Conservation (phyloP, 1,140 invertebrate genomes). For the Calliphora vicina region DNA sequence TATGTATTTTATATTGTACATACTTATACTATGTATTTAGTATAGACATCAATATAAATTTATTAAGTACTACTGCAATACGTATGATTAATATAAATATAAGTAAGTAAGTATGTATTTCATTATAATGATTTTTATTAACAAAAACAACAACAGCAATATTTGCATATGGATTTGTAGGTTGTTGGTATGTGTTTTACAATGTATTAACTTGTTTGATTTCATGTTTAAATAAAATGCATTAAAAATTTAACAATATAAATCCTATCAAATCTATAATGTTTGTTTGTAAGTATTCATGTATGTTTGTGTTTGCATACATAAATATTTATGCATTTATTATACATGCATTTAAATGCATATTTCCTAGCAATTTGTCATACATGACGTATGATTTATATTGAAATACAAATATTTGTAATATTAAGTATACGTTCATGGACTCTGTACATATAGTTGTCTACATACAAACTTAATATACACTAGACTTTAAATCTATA, state of each 20-base stretch:
- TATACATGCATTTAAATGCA: neutral
- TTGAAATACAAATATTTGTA: neutral
- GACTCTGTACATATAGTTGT: neutral
- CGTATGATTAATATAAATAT: neutral
- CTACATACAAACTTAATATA: neutral
- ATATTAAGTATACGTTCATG: neutral
- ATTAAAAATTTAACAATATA: slow-evolving; percentile 12
- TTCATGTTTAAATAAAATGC: slow-evolving; percentile 1
- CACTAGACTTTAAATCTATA: too few species aligned
- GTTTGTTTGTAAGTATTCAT: neutral
- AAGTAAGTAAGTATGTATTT: neutral
- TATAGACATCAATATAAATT: neutral
- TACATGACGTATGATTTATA: slow-evolving; percentile 14
- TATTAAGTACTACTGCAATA: neutral
- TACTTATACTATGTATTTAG: too few species aligned
- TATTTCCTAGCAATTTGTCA: slow-evolving; percentile 3
- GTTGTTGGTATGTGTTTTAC: neutral
- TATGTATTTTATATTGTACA: too few species aligned
- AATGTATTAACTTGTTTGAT: slow-evolving; percentile 1
- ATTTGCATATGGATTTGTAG: neutral
- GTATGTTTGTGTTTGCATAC: neutral
- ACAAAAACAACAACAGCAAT: too few species aligned
- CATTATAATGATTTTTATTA: neutral
- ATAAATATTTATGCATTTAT: neutral
- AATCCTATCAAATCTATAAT: neutral